Evolutionary conservation across 2,888 invertebrate genomes (phyloP), one percentile per base, ranked within the genome.

Genomic region (Polydrusus cervinus): DNA sequence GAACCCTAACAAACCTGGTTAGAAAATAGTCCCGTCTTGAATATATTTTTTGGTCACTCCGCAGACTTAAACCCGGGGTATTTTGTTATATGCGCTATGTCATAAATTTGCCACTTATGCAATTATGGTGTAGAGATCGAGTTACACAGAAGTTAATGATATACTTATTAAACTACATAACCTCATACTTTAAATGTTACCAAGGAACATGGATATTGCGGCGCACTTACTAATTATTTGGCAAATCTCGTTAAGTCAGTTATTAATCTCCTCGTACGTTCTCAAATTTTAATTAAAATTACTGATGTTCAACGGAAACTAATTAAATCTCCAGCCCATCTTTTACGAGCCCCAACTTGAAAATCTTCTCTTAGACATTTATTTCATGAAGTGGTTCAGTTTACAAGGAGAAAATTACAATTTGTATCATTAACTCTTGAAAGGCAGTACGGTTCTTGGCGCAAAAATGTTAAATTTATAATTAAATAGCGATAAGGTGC

Each of bases 291-390:
- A 71, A 71, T 71, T 71, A 71, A 71, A 55, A 55, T 57, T 65
- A 55, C 65, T 65, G 53, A 71, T 64, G 55, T 64, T 71, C 71
- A n/a, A 51, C 53, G 71, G 65, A 71, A 65, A 65, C 65, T 71
- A 71, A 71, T 71, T 71, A 71, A 71, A 55, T 55, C 55, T 55
- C 55, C 55, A 55, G 55, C 34, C 55, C 55, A 55, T 55, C 55
- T 55, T 55, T 55, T 55, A 55, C 55, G 55, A 34, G 55, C 55
- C 34, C 7, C 55, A 55, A 55, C 55, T 55, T 34, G 55, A 55
- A 55, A 55, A 55, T 55, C 34, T 55, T 55, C 34, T 55, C 55
- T 55, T 55, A 55, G 34, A 34, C 55, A 55, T 34, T 55, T 55
- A 55, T 34, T 55, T 55, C 55, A 34, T 34, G 55, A 34, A 55